phyloP scores from a whole-genome alignment of 2,797 vertebrate genomes.

The Clarias fuscus region DNA sequence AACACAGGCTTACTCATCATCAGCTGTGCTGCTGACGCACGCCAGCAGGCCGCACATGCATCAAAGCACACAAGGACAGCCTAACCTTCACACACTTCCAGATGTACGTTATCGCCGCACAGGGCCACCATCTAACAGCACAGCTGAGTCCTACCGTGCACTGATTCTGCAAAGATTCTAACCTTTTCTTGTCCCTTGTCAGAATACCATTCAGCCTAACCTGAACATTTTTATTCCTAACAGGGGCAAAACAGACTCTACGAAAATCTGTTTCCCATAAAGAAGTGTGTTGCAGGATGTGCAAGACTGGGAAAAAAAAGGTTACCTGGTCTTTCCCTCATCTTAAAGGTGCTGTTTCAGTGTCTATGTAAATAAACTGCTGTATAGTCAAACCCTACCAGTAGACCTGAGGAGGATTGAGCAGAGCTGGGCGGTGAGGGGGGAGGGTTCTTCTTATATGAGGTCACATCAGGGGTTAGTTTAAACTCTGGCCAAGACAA shows the following conservation, averaged over 20 bases:
- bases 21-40: slow-evolving; percentile 66
- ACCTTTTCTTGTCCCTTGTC: not conserved
- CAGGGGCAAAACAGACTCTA: not conserved
- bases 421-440: no score
- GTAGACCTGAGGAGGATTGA: no score
- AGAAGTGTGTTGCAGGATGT: no score
- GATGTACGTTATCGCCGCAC: slow-evolving; percentile 58
- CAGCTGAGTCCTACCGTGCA: slow-evolving; percentile 53
- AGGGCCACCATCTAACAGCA: slow-evolving; percentile 45
- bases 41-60: slow-evolving; percentile 60
- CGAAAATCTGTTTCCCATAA: no score
- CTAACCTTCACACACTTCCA: slow-evolving; percentile 72
- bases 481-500: no score
- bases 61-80: slow-evolving; percentile 73
- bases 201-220: not conserved
- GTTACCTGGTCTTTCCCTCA: no score
- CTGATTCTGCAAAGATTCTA: not conserved
- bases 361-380: no score
- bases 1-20: slow-evolving; percentile 58
- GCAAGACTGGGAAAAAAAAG: no score
- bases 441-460: no score
- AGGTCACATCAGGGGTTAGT: no score
- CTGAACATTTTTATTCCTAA: not conserved
- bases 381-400: no score
- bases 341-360: no score